phyloP scores from a whole-genome alignment of 2,797 vertebrate genomes.

The Eulemur rubriventer region DNA sequence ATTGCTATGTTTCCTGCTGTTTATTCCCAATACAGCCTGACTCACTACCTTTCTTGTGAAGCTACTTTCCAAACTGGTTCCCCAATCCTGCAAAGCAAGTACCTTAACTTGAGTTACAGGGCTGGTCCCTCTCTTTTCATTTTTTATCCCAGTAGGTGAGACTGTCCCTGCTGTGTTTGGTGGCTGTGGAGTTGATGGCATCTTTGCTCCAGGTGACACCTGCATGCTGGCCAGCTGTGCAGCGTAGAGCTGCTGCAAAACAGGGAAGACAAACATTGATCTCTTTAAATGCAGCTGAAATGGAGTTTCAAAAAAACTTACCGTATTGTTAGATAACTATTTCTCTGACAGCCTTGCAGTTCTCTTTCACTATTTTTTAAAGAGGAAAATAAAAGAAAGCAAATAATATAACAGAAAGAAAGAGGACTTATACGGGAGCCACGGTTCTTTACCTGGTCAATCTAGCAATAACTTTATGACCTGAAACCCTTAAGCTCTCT shows the following conservation, averaged over 20 bases:
- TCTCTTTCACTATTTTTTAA: conserved; percentile 40
- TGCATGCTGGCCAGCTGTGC: conserved; percentile 99
- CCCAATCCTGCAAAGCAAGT: conserved; percentile 80
- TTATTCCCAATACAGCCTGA: conserved; percentile 50
- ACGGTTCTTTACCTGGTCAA: background rate
- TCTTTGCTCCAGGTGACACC: conserved; percentile 99
- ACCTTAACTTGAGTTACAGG: conserved; percentile 99
- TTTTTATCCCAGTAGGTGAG: conserved; percentile 98
- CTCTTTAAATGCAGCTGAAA: conserved; percentile 62
- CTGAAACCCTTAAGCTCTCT: background rate
- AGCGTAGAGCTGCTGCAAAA: conserved; percentile 98
- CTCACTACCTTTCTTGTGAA: conserved; percentile 65
- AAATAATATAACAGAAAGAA: conserved; percentile 28
- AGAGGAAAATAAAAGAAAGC: conserved; percentile 33
- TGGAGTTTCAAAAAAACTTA: conserved; percentile 52
- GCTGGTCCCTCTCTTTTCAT: conserved; percentile 98
- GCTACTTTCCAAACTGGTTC: conserved; percentile 65
- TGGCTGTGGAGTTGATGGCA: conserved; percentile 96
- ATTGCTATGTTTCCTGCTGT: conserved; percentile 55
- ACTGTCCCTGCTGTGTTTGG: conserved; percentile 93
- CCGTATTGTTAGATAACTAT: conserved; percentile 55
- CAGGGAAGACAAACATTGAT: conserved; percentile 75
- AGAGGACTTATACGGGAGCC: background rate
- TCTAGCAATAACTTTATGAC: background rate
- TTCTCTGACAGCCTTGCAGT: conserved; percentile 52